Percentiles rank a stretch among this genome's conserved stretches.
These are phyloP conservation scores for Tetranychus piercei DNA, from an alignment of 2,888 invertebrate genomes.

Conservation along the genomic window DNA sequence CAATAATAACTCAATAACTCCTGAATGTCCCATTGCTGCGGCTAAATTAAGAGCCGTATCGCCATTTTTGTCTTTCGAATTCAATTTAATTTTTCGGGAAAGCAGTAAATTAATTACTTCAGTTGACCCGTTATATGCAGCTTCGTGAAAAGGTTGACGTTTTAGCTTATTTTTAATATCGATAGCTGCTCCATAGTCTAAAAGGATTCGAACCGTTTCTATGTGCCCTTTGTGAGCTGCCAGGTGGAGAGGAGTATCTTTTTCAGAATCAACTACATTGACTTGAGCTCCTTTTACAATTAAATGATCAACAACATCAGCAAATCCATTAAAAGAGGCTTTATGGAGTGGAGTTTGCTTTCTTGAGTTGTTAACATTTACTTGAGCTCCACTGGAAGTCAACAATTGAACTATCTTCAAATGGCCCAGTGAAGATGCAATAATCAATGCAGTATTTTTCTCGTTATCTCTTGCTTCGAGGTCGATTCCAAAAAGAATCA, in stretches of 20 bases:
- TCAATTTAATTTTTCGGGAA: constrained; percentile 45
- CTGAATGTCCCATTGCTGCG: constrained; percentile 91
- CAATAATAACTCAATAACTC: constrained; percentile 79
- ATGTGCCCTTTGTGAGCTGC: constrained; percentile 96
- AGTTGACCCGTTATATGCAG: constrained; percentile 71
- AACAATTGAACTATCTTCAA: constrained; percentile 82
- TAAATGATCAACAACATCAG: background rate
- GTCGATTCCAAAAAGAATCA: background rate
- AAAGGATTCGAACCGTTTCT: constrained; percentile 70
- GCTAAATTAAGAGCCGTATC: constrained; percentile 92
- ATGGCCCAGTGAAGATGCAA: constrained; percentile 80
- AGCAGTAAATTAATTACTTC: constrained; percentile 77
- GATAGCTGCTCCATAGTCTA: background rate
- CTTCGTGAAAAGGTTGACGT: constrained; percentile 86
- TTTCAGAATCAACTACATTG: constrained; percentile 72
- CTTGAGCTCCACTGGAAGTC: constrained; percentile 69
- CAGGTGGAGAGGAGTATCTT: constrained; percentile 88
- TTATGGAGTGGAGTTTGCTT: background rate
- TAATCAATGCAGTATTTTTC: constrained; percentile 50
- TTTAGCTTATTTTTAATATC: background rate
- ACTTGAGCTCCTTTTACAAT: constrained; percentile 55
- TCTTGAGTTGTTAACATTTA: background rate
- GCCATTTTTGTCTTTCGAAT: constrained; percentile 80
- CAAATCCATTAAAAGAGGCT: background rate
- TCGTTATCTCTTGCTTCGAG: background rate